Conservation (phyloP, 2,113 vertebrate species). For the Barbus barbus region DNA sequence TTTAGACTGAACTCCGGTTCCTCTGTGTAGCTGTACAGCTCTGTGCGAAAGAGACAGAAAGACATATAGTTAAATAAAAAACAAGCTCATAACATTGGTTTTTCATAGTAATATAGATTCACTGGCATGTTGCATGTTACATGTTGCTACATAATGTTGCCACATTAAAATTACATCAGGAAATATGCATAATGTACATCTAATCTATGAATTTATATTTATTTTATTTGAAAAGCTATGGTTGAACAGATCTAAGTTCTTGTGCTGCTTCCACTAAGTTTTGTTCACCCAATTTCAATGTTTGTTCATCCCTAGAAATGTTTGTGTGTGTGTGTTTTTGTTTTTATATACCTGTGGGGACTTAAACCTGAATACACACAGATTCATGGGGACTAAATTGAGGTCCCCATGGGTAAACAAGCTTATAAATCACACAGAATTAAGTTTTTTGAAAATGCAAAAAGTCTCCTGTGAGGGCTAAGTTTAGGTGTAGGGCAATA, state of each 20-base stretch:
- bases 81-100: neutral
- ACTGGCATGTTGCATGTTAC: no score
- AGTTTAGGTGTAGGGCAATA: no score
- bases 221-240: neutral
- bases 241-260: neutral
- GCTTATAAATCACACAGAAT: no score
- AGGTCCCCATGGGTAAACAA: no score
- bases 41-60: conserved; percentile 67
- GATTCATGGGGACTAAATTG: no score
- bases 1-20: conserved; percentile 89
- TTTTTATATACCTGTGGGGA: no score
- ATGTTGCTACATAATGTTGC: no score
- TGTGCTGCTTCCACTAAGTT: neutral
- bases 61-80: neutral
- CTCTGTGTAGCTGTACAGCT: conserved; percentile 98
- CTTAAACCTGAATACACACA: no score
- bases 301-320: neutral
- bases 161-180: neutral
- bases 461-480: no score
- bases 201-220: neutral
- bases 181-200: neutral
- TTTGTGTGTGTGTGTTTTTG: neutral
- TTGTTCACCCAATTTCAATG: neutral
- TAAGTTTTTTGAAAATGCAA: no score
- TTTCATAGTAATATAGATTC: no score